phyloP scores from a whole-genome alignment of 1,140 invertebrate genomes.

The Panonychus citri region DNA sequence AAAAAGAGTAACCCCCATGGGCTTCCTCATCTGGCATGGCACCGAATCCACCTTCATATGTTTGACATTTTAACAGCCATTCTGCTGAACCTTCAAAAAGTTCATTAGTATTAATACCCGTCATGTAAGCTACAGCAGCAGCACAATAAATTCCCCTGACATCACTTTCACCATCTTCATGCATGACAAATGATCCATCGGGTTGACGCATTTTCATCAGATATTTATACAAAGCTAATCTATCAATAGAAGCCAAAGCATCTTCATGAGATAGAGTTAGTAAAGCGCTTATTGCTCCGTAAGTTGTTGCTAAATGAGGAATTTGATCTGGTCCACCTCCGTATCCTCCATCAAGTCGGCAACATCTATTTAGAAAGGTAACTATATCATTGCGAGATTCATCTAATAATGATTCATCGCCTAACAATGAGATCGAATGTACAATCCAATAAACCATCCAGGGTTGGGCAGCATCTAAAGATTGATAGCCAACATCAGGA shows the following conservation, averaged over 20 bases:
- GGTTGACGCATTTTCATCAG: conserved; percentile 43
- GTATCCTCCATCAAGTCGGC: conserved; percentile 61
- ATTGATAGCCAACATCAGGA: conserved; percentile 5
- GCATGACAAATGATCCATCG: conserved; percentile 78
- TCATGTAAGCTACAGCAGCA: conserved; percentile 56
- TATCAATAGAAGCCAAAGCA: conserved; percentile 48
- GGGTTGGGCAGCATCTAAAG: conserved; percentile 68
- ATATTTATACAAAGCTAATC: conserved; percentile 44
- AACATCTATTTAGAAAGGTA: conserved; percentile 38
- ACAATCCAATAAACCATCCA: conserved; percentile 92
- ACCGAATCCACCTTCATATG: conserved; percentile 93
- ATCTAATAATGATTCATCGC: not conserved
- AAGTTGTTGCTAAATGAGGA: conserved; percentile 82
- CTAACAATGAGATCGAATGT: conserved; percentile 61
- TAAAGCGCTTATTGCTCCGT: conserved; percentile 80
- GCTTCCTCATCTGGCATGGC: conserved; percentile 85
- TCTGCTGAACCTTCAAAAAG: conserved; percentile 63
- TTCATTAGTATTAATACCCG: conserved; percentile 49
- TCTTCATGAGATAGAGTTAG: conserved; percentile 63
- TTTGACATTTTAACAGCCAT: conserved; percentile 50
- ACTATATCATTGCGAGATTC: conserved; percentile 17
- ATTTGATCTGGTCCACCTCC: conserved; percentile 75
- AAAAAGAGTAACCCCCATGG: conserved; percentile 94
- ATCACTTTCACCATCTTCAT: conserved; percentile 81
- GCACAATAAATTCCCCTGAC: conserved; percentile 81